Evolutionary conservation across 2,113 vertebrate genomes (phyloP).

Genomic region (Bothrops jararaca): DNA sequence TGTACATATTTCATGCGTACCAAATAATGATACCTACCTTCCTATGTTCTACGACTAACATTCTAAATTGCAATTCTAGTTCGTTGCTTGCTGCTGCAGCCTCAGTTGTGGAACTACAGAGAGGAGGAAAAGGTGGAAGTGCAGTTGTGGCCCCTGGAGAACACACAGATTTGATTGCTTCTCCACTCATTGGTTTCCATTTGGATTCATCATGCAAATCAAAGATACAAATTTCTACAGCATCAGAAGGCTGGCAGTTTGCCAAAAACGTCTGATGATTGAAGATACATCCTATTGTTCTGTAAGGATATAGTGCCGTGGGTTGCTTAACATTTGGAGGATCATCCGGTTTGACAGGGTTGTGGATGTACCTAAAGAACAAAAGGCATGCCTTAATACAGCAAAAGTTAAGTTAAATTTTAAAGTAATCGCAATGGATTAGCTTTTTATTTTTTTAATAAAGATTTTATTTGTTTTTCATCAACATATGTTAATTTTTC

Average conservation of each 20-base stretch:
- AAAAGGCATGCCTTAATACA: background rate
- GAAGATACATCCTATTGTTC: constrained; percentile 91
- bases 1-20: background rate
- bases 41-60: constrained; percentile 86
- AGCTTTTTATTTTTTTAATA: no score
- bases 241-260: constrained; percentile 90
- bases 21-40: constrained; percentile 76
- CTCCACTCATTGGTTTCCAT: constrained; percentile 96
- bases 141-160: constrained; percentile 77
- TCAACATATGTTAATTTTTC: no score
- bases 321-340: constrained; percentile 81
- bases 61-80: constrained; percentile 87
- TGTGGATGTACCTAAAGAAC: constrained; percentile 84
- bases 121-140: constrained; percentile 81
- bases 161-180: constrained; percentile 91
- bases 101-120: constrained; percentile 81
- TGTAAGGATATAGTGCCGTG: constrained; percentile 84
- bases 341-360: constrained; percentile 80
- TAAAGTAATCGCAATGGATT: background rate
- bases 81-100: constrained; percentile 83
- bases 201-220: constrained; percentile 87
- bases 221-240: constrained; percentile 87
- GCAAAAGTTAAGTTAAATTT: background rate
- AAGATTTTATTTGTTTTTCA: no score
- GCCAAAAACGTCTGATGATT: constrained; percentile 90